A percentile compares a stretch with the other conserved stretches of the same genome.
These are phyloP conservation scores for Eupithecia exiguata DNA, from an alignment of 2,888 invertebrate genomes.

Conservation along the genomic window DNA sequence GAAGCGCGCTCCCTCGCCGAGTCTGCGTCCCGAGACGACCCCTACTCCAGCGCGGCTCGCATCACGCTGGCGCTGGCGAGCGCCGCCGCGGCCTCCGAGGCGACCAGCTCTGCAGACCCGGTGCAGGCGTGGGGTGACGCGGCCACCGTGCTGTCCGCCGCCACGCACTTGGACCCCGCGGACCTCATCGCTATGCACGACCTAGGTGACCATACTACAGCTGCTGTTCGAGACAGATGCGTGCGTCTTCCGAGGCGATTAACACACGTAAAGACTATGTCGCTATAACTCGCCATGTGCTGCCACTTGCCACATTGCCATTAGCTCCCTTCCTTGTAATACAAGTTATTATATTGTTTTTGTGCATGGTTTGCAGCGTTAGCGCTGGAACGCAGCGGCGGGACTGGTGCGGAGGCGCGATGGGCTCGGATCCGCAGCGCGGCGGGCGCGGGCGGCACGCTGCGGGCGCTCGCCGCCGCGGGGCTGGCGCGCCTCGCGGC, in stretches of 20 bases:
- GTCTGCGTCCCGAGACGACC: constrained; percentile 73
- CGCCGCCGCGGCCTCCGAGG: constrained; percentile 38
- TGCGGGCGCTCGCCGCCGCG: constrained; percentile 72
- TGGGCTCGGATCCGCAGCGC: constrained; percentile 64
- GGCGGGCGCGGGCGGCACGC: constrained; percentile 63
- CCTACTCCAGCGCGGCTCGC: constrained; percentile 75
- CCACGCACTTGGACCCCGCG: constrained; percentile 75
- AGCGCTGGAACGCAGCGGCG: constrained; percentile 61
- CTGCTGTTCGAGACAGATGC: neutral
- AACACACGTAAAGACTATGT: neutral
- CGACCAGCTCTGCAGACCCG: constrained; percentile 20
- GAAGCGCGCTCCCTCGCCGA: constrained; percentile 57
- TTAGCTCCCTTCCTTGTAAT: neutral
- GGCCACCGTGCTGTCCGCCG: constrained; percentile 64
- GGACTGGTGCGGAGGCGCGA: constrained; percentile 61
- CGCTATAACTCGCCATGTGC: neutral
- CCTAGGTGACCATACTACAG: constrained; percentile 54
- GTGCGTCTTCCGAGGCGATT: neutral
- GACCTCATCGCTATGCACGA: constrained; percentile 72
- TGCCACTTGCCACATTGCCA: no score
- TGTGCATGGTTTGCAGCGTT: constrained; percentile 54
- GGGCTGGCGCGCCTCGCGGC: constrained; percentile 65
- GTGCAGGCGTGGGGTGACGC: constrained; percentile 54
- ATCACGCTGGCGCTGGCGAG: constrained; percentile 63
- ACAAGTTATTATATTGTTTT: neutral